Conservation (phyloP, 2,888 invertebrate genomes). For the Lacanobia wlatinum region DNA sequence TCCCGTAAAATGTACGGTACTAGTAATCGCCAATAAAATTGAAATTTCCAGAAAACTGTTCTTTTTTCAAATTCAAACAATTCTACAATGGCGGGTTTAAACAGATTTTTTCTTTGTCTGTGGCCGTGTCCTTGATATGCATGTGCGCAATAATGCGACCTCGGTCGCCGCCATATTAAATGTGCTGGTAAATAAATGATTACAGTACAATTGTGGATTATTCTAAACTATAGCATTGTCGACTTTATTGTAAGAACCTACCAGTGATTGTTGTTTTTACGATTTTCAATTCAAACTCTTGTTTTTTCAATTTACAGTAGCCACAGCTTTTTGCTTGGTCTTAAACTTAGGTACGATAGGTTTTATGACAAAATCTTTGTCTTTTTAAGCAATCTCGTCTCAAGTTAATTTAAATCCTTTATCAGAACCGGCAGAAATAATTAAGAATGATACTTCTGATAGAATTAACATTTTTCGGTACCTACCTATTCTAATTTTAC, state of each 20-base stretch:
- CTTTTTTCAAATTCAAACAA: not conserved
- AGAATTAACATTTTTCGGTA: not conserved
- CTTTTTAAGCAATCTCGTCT: too few species aligned
- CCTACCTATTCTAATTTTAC: too few species aligned
- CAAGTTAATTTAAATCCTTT: too few species aligned
- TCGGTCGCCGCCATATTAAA: slow-evolving; percentile 40
- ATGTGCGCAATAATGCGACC: slow-evolving; percentile 55
- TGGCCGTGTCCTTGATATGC: slow-evolving; percentile 53
- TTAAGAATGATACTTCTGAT: not conserved
- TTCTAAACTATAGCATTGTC: slow-evolving; percentile 11
- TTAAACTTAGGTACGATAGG: not conserved
- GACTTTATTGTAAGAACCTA: not conserved
- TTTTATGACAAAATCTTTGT: too few species aligned
- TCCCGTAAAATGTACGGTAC: too few species aligned
- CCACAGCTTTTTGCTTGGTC: not conserved
- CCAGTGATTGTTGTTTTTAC: not conserved
- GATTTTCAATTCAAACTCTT: not conserved
- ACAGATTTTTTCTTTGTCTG: slow-evolving; percentile 40
- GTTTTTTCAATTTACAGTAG: not conserved
- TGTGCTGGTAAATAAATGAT: slow-evolving; percentile 43
- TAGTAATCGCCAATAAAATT: not conserved
- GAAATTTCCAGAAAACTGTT: not conserved
- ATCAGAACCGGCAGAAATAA: not conserved
- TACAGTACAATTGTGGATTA: slow-evolving; percentile 39
- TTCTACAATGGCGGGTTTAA: not conserved